These are phyloP conservation scores for Dissostichus mawsoni DNA, from an alignment of 2,113 vertebrate species.

Conservation along the genomic window DNA sequence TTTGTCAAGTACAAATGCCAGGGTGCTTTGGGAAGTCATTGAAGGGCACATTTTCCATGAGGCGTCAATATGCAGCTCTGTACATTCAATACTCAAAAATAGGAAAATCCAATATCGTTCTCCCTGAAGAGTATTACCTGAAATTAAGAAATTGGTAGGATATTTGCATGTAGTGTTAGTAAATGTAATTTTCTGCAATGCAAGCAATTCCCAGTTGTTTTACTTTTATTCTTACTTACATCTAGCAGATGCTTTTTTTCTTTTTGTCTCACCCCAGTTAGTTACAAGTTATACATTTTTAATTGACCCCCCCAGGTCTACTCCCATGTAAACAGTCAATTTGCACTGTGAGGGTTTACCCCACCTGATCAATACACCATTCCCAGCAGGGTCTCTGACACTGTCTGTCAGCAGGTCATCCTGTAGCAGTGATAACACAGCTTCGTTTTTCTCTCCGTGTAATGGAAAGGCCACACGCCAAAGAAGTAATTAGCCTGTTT, in stretches of 20 bases:
- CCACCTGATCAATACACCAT: slow-evolving; percentile 70
- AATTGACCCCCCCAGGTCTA: slow-evolving; percentile 52
- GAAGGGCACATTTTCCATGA: slow-evolving; percentile 66
- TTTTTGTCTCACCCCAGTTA: slow-evolving; percentile 9
- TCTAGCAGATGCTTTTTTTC: neutral
- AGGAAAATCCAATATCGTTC: slow-evolving; percentile 34
- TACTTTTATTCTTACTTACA: neutral
- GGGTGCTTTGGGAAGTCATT: slow-evolving; percentile 66
- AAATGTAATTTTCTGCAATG: neutral
- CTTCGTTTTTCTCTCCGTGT: slow-evolving; percentile 51
- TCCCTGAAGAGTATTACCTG: slow-evolving; percentile 15
- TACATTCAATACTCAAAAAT: slow-evolving; percentile 15
- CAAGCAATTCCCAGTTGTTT: neutral
- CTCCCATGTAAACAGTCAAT: slow-evolving; percentile 63
- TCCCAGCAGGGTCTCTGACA: slow-evolving; percentile 47
- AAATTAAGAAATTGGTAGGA: slow-evolving; percentile 17
- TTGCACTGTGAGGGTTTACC: slow-evolving; percentile 48
- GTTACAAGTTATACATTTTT: slow-evolving; percentile 58
- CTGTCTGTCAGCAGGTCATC: slow-evolving; percentile 69
- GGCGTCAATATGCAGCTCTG: slow-evolving; percentile 50
- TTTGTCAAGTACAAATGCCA: slow-evolving; percentile 76
- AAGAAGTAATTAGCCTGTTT: slow-evolving; percentile 73
- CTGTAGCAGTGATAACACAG: slow-evolving; percentile 46
- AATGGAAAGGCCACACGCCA: slow-evolving; percentile 60
- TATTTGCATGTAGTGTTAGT: neutral